Conservation (phyloP, 2,113 vertebrate species). For the Halcyon senegalensis region DNA sequence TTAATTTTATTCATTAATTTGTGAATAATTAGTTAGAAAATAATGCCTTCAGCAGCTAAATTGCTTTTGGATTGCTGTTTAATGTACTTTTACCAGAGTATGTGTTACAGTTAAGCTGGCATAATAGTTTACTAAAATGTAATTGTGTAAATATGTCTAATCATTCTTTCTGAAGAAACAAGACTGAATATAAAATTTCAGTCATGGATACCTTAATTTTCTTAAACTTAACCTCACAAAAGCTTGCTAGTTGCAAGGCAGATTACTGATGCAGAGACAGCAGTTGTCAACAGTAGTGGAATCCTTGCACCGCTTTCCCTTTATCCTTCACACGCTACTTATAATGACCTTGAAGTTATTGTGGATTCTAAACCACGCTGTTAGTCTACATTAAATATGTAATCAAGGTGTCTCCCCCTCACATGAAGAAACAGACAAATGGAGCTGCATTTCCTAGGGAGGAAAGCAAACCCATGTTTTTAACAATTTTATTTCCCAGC, state of each 20-base stretch:
- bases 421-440: slow-evolving; percentile 57
- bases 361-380: slow-evolving; percentile 66
- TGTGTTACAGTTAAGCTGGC: slow-evolving; percentile 55
- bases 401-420: slow-evolving; percentile 67
- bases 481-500: slow-evolving; percentile 38
- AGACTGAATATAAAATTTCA: slow-evolving; percentile 36
- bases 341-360: slow-evolving; percentile 74
- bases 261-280: slow-evolving; percentile 42
- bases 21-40: slow-evolving; percentile 80
- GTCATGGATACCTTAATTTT: slow-evolving; percentile 18
- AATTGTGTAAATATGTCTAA: slow-evolving; percentile 76
- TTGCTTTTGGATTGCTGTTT: slow-evolving; percentile 73
- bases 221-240: slow-evolving; percentile 22
- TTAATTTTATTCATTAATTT: slow-evolving; percentile 85
- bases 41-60: slow-evolving; percentile 72
- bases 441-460: slow-evolving; percentile 46
- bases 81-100: slow-evolving; percentile 71
- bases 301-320: slow-evolving; percentile 38
- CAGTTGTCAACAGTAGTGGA: slow-evolving; percentile 41
- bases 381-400: slow-evolving; percentile 72
- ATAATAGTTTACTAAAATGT: slow-evolving; percentile 74
- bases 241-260: slow-evolving; percentile 24
- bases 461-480: slow-evolving; percentile 53
- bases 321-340: slow-evolving; percentile 59
- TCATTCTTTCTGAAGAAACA: slow-evolving; percentile 68